Conservation (phyloP, 2,113 vertebrate genomes). For the Caretta caretta region DNA sequence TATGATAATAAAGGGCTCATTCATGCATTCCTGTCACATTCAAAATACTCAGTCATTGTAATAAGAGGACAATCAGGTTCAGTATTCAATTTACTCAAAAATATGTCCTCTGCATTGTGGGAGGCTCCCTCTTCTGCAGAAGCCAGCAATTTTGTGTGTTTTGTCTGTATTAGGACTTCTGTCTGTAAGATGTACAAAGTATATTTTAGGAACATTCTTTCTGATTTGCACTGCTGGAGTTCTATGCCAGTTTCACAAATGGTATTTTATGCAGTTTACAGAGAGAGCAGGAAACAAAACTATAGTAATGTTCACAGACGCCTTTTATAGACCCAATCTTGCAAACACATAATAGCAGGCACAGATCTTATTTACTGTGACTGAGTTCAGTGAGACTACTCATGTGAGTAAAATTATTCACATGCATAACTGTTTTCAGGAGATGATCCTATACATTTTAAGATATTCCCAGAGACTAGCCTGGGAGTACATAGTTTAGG, state of each 20-base stretch:
- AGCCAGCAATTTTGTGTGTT: neutral
- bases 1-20: neutral
- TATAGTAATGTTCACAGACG: neutral
- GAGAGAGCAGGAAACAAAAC: neutral
- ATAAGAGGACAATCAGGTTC: neutral
- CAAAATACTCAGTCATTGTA: neutral
- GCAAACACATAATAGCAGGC: neutral
- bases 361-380: neutral
- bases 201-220: neutral
- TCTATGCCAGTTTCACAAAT: neutral
- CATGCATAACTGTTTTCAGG: neutral
- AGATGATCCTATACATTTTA: accelerated
- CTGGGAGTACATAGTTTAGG: too few species aligned
- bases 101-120: neutral
- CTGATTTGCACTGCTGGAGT: neutral
- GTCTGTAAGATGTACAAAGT: neutral
- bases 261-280: neutral
- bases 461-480: neutral
- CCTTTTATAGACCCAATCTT: neutral
- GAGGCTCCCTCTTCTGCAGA: neutral
- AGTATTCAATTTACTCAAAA: neutral
- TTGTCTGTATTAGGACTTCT: neutral
- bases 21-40: neutral
- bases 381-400: neutral
- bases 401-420: neutral